Evolutionary conservation across 2,113 vertebrate genomes (phyloP), one percentile per base, ranked within the genome.

Genomic region (Carassius auratus): DNA sequence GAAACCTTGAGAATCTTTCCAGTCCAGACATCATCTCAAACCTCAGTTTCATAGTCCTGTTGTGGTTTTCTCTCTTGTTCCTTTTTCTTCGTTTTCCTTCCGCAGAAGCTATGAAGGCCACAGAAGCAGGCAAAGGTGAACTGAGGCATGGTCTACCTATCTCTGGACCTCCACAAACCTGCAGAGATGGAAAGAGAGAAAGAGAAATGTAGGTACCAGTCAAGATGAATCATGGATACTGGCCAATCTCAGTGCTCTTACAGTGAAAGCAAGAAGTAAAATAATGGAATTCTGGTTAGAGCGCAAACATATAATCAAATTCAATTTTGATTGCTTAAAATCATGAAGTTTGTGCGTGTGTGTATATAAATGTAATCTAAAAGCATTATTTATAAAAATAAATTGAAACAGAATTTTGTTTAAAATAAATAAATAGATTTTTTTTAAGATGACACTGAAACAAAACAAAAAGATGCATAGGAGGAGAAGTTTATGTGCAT

Each of bases 81-180:
- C 59, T 95, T 95, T 85, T 90, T 36, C 62, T 94, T 95, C 59
- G 94, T 94, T 91, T 95, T 97, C 93, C 95, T 93, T 87, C 92
- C 93, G 93, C 97, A 98, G 92, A 97, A 96, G 92, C 96, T 95
- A 2, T 97, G 96, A 88, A 99, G 96, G 89, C 97, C 96, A 0
- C 97, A 99, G 93, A 99, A 99, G 87, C 97, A 99, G 93, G 96
- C 96, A 1, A 97, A 98, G 89, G 97, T 98, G 94, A 99, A 98
- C 87, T 95, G 95, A 92, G 97, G 97, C 98, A 98, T 98, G 91
- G 91, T 94, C 94, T 91, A 91, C 84, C 91, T 90, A 87, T 87
- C 12, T 64, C 38, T 4, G 42, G 8, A 33, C 85, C 87, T 91
- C 84, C 85, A 87, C 30, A 5, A 55, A 92, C 90, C 95, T 95